These are phyloP conservation scores for Propsilocerus akamusi DNA, from an alignment of 1,140 invertebrate genomes.

Conservation along the genomic window DNA sequence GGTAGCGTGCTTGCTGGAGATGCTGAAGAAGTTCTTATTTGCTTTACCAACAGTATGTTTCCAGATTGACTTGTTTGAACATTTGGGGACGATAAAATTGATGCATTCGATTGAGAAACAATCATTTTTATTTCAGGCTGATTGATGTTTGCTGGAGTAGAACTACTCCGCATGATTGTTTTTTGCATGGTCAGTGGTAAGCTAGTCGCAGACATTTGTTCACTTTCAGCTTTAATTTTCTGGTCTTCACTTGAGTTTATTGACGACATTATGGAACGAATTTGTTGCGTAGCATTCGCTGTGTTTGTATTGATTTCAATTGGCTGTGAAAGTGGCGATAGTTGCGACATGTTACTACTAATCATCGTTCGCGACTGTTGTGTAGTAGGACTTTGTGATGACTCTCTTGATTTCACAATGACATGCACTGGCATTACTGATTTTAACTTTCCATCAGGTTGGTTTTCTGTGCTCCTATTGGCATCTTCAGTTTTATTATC, in stretches of 20 bases:
- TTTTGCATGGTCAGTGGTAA: background rate
- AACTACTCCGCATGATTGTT: background rate
- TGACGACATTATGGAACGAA: conserved; percentile 40
- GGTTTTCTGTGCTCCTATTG: conserved; percentile 4
- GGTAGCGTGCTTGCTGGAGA: background rate
- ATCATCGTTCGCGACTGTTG: background rate
- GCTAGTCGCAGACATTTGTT: conserved; percentile 10
- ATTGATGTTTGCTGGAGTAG: background rate
- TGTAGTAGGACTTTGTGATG: conserved; percentile 9
- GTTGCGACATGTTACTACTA: conserved; percentile 28
- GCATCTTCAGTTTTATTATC: background rate
- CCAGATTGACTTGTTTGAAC: background rate
- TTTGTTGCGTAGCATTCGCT: conserved; percentile 44
- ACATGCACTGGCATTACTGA: conserved; percentile 15
- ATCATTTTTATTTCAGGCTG: background rate
- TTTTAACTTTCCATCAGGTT: conserved; percentile 11
- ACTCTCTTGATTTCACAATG: conserved; percentile 13
- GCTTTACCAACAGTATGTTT: conserved; percentile 5
- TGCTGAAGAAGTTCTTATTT: background rate
- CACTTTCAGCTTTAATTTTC: conserved; percentile 6
- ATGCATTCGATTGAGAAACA: background rate
- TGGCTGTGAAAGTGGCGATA: conserved; percentile 48
- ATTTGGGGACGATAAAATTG: background rate
- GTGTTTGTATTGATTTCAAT: conserved; percentile 48
- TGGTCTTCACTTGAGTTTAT: conserved; percentile 24